Evolutionary conservation across 2,888 invertebrate species (phyloP).

Genomic region (Caenorhabditis sp.): DNA sequence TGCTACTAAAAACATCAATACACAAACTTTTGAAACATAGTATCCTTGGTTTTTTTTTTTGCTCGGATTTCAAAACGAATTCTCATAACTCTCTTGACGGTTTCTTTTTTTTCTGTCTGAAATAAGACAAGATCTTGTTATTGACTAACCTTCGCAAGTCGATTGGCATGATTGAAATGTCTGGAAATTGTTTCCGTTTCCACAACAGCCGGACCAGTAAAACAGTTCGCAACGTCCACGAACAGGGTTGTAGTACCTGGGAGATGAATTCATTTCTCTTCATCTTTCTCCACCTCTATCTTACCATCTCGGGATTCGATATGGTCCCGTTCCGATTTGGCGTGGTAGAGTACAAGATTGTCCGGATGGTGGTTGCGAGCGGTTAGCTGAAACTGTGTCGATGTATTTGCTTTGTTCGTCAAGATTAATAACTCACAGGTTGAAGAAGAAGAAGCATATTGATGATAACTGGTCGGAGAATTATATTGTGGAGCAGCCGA

Average conservation of each 20-base stretch:
- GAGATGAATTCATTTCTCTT: not conserved
- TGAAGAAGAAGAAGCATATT: conserved; percentile 52
- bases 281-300: not conserved
- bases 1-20: conserved; percentile 13
- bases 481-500: conserved; percentile 46
- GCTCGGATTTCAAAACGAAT: too few relatives aligned
- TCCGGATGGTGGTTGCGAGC: conserved; percentile 66
- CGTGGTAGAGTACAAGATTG: conserved; percentile 80
- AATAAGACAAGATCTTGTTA: too few relatives aligned
- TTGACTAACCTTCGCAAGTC: conserved; percentile 81
- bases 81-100: too few relatives aligned
- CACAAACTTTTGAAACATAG: not conserved
- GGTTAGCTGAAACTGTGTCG: conserved; percentile 33
- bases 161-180: conserved; percentile 82
- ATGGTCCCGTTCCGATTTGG: conserved; percentile 83
- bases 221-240: conserved; percentile 83
- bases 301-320: conserved; percentile 83
- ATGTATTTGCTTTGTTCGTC: too few relatives aligned
- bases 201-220: conserved; percentile 83
- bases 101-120: not conserved
- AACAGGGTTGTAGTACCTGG: conserved; percentile 81
- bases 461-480: conserved; percentile 62
- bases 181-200: conserved; percentile 83
- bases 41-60: not conserved
- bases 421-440: conserved; percentile 50